Evolutionary conservation across 1,140 invertebrate genomes (phyloP).

Genomic region (Eriocheir sinensis): DNA sequence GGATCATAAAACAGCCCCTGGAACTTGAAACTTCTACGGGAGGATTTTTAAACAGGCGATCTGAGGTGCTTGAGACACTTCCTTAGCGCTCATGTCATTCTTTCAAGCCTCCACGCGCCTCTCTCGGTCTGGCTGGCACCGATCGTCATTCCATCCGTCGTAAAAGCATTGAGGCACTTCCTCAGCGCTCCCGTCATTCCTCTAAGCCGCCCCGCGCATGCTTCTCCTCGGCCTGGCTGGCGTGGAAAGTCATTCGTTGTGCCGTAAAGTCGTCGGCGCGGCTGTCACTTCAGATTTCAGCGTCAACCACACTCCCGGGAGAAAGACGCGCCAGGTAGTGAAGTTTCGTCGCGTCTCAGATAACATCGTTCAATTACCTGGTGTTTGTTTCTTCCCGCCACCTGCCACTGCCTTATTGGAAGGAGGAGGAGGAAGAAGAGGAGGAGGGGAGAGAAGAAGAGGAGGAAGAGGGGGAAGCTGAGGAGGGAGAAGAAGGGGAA

Average conservation of each 20-base stretch:
- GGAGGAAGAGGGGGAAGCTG: not conserved
- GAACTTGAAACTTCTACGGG: too few species aligned
- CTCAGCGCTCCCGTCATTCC: not conserved
- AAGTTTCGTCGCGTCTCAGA: not conserved
- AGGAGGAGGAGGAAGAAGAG: not conserved
- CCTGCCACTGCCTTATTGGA: not conserved
- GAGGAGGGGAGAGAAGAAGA: not conserved
- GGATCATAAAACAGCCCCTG: too few species aligned
- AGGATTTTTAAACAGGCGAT: too few species aligned
- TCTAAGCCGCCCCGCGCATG: not conserved
- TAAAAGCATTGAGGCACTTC: too few species aligned
- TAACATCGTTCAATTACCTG: constrained; percentile 17
- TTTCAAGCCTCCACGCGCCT: not conserved
- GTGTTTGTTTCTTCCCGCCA: not conserved
- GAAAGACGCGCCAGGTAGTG: not conserved
- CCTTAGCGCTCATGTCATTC: not conserved
- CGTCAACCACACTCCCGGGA: not conserved
- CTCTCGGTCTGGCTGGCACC: not conserved
- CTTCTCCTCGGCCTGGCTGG: not conserved
- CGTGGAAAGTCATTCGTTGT: not conserved
- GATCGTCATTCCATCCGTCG: not conserved
- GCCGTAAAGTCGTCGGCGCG: not conserved
- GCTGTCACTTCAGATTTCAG: not conserved
- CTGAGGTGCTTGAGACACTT: too few species aligned
- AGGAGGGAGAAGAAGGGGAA: not conserved